Conservation (phyloP, 92 coral and sea anemone genomes). For the Nematostella vectensis region DNA sequence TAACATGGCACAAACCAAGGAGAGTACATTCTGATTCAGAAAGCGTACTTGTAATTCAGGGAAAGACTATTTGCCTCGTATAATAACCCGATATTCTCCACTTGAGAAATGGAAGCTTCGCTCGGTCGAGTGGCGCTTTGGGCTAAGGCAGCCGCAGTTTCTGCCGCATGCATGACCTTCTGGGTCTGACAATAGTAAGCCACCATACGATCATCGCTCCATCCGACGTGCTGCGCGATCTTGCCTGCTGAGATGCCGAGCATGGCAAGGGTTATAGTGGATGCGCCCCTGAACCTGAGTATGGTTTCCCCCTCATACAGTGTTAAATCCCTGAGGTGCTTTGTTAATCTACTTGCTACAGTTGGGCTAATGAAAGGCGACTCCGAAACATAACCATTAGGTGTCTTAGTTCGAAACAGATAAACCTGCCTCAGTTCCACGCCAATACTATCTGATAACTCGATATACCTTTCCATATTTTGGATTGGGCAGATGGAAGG, state of each 20-base stretch:
- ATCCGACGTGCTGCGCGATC: background rate
- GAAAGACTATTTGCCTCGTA: background rate
- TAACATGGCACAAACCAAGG: too few species aligned
- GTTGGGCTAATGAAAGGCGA: background rate
- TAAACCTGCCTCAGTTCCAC: background rate
- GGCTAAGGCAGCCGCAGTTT: background rate
- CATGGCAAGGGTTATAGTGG: background rate
- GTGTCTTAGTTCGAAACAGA: background rate
- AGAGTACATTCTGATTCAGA: background rate
- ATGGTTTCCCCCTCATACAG: background rate
- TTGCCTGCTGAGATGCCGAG: background rate
- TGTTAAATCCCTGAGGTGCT: background rate
- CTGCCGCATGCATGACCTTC: background rate
- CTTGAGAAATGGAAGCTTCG: background rate
- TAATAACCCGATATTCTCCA: background rate
- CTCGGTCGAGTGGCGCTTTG: background rate
- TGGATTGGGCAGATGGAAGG: background rate
- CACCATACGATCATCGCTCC: background rate
- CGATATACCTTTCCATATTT: background rate
- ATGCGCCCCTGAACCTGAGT: background rate
- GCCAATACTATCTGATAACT: background rate
- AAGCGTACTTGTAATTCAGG: background rate
- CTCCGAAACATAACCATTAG: background rate
- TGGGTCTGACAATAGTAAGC: background rate
- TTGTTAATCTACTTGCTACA: background rate